Evolutionary conservation across 2,797 vertebrate species (phyloP).

Genomic region (Spinus olivaceus): DNA sequence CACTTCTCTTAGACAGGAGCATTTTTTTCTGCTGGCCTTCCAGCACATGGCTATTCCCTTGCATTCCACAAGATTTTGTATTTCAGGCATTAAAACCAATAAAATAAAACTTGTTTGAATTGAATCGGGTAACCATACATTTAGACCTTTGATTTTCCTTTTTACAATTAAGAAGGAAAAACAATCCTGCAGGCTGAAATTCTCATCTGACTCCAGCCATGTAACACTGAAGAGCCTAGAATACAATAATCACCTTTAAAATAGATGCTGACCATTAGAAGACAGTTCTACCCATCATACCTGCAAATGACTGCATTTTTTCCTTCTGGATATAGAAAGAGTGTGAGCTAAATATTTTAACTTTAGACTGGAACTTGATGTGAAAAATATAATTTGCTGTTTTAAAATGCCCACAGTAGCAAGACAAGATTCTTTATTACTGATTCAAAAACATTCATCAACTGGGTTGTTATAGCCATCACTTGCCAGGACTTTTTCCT

Average conservation of each 20-base stretch:
- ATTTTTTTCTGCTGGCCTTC: neutral
- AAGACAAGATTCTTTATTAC: neutral
- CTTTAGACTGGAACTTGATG: neutral
- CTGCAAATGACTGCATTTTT: fast-evolving
- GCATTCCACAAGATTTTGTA: neutral
- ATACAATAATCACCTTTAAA: neutral
- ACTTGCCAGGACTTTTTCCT: neutral
- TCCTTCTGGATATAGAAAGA: neutral
- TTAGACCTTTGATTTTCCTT: neutral
- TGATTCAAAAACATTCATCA: neutral
- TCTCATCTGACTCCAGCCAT: neutral
- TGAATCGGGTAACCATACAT: neutral
- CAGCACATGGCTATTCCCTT: neutral
- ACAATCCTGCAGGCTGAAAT: neutral
- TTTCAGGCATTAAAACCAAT: neutral
- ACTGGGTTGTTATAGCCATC: neutral
- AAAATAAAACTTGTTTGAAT: neutral
- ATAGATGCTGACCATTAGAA: neutral
- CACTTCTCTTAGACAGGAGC: neutral
- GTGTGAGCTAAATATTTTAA: neutral
- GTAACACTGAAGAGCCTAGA: neutral
- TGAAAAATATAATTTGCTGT: neutral
- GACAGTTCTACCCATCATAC: neutral
- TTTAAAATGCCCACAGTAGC: neutral
- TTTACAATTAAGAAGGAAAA: neutral